Percentiles rank a stretch among this genome's conserved stretches.
Evolutionary conservation across 2,888 invertebrate genomes (phyloP).

Genomic region (Eretmocerus hayati): DNA sequence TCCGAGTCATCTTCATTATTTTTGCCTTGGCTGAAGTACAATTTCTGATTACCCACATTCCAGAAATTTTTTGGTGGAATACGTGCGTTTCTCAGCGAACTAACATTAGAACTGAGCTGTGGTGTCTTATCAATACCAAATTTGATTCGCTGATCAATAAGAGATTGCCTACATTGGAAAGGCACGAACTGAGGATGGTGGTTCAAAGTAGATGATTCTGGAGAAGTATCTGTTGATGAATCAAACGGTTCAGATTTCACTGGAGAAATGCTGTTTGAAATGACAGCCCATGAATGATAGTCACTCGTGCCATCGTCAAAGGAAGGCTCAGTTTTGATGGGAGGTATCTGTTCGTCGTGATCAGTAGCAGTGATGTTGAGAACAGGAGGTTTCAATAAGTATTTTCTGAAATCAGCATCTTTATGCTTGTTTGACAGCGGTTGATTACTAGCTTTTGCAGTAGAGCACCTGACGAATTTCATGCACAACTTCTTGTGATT

Average conservation of each 20-base stretch:
- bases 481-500: no score
- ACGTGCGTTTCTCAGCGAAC: not conserved
- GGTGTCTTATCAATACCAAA: slow-evolving; percentile 13
- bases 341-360: slow-evolving; percentile 12
- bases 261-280: slow-evolving; percentile 2
- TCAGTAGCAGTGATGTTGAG: slow-evolving; percentile 18
- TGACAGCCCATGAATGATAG: slow-evolving; percentile 7
- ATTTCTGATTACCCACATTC: slow-evolving; percentile 14
- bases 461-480: not conserved
- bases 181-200: slow-evolving; percentile 16
- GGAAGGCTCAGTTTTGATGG: not conserved
- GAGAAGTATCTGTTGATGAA: not conserved
- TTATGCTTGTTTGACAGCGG: slow-evolving; percentile 7
- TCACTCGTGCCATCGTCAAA: not conserved
- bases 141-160: slow-evolving; percentile 16
- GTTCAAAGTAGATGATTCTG: slow-evolving; percentile 11
- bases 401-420: slow-evolving; percentile 7
- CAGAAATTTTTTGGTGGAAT: slow-evolving; percentile 8
- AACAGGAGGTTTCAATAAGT: slow-evolving; percentile 22
- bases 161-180: slow-evolving; percentile 19
- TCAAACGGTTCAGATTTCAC: slow-evolving; percentile 10
- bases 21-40: slow-evolving; percentile 9
- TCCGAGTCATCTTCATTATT: not conserved
- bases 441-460: slow-evolving; percentile 4
- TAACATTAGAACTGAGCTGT: not conserved